Base-by-base conservation (phyloP, 2,113 vertebrate species). In the Polypterus bichir region DNA sequence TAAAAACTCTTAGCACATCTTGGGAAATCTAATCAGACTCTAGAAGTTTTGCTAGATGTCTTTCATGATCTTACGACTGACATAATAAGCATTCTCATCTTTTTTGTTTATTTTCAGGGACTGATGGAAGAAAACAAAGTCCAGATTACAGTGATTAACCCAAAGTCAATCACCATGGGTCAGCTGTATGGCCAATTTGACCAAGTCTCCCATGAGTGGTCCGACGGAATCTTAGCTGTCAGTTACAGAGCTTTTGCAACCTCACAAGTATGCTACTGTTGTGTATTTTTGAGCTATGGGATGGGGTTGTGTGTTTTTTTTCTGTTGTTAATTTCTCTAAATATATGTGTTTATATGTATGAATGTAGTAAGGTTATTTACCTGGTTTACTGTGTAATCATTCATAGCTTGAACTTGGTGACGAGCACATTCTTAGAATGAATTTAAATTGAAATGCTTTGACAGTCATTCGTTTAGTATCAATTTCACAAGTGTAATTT, bases 151-250 rank as follows among this genome's bases (percentile, higher is more conserved):
- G 91, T 94, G 7, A 81, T 95, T 65, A 94, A 95, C 64, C 93
- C 93, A 0, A 94, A 94, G 74, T 88, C 93, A 46, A 76, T 95
- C 70, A 94, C 90, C 64, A 92, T 92, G 90, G 92, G 91, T 3
- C 89, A 94, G 62, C 84, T 95, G 2, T 92, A 94, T 0, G 91
- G 92, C 9, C 89, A 94, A 49, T 94, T 97, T 67, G 92, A 97
- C 49, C 74, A 81, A 0, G 82, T 92, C 44, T 92, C 92, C 47
- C 93, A 93, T 4, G 92, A 97, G 64, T 94, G 92, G 93, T 92
- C 92, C 0, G 91, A 94, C 47, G 92, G 92, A 5, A 65, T 94
- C 72, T 83, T 94, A 0, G 91, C 92, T 1, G 86, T 94, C 68
- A 92, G 88, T 70, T 95, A 92, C 67, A 83, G 89, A 72, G 67